Percentiles rank a stretch among this genome's conserved stretches.
These are phyloP conservation scores for Brachyalestes nurse DNA, from an alignment of 2,797 vertebrate genomes.

Conservation along the genomic window DNA sequence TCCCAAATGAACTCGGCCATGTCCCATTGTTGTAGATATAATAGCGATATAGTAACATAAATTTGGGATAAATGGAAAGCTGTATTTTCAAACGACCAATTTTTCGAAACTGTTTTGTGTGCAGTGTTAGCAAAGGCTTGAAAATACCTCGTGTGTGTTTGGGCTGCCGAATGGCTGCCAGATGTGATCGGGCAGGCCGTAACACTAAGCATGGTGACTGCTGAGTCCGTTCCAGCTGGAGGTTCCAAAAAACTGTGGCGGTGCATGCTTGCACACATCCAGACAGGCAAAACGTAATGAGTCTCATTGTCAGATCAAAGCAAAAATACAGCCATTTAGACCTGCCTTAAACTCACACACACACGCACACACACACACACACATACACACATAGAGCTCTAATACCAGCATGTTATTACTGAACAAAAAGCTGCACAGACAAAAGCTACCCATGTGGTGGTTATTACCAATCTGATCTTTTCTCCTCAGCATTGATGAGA, in stretches of 20 bases:
- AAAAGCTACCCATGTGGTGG: constrained; percentile 83
- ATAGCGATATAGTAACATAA: no score
- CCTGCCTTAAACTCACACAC: constrained; percentile 67
- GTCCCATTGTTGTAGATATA: no score
- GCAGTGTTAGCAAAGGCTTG: constrained; percentile 66
- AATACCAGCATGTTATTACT: constrained; percentile 79
- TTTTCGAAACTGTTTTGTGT: neutral
- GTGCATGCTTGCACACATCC: constrained; percentile 64
- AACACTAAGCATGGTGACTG: constrained; percentile 67
- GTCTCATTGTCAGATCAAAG: constrained; percentile 81
- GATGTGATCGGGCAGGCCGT: constrained; percentile 69
- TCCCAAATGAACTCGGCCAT: no score
- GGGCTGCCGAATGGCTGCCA: constrained; percentile 73
- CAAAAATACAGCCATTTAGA: constrained; percentile 83
- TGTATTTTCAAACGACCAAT: no score
- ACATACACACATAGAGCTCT: constrained; percentile 60
- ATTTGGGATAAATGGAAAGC: no score
- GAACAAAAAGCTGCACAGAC: constrained; percentile 80
- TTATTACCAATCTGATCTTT: constrained; percentile 78
- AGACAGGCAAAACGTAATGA: constrained; percentile 76
- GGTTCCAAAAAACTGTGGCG: constrained; percentile 67
- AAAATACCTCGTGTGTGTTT: constrained; percentile 71
- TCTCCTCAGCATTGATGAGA: constrained; percentile 80
- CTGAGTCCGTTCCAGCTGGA: constrained; percentile 47
- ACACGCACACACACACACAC: constrained; percentile 41